Base-by-base conservation (phyloP, 2,797 vertebrate species). In the Ptychobarbus kaznakovi region DNA sequence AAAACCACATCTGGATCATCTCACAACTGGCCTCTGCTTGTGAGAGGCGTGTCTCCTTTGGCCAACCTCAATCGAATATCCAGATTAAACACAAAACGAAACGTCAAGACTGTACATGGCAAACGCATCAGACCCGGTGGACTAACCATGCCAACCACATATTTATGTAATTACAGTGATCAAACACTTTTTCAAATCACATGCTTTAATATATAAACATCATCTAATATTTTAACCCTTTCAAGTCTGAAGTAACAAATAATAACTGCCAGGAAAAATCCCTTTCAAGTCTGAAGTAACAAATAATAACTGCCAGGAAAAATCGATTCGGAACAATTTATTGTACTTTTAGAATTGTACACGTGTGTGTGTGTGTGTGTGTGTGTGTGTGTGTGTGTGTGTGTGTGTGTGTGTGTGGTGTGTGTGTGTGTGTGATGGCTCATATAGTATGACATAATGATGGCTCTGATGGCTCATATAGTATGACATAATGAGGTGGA, bases 1-100 rank as follows among this genome's bases (percentile, higher is more conserved):
- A 81, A 73, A 90, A 61, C 74, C 80, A 49, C 83, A 85, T 81
- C 74, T 85, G 83, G 75, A 72, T 56, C 70, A 65, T 79, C 44
- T 77, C 84, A 66, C 65, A 81, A 80, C 77, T 86, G 77, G 63
- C 15, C 81, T 49, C 44, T 28, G 70, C n/a, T 78, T 2, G 10
- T 42, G 38, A 61, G 20, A 53, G 78, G 42, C 18, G 35, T 83
- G 20, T 40, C 79, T 77, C 16, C 73, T 35, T 40, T 49, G n/a
- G 40, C 46, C 78, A 44, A 40, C 42, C 38, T 65, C 49, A 70
- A 80, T 38, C 10, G 51, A 40, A 81, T 25, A 79, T 84, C 74
- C 49, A 78, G 74, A 84, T 44, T 66, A 65, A 35, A 53, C 72
- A 42, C 25, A 32, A 76, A 83, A 65, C 5, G 3, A 51, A 66